Base-by-base conservation (phyloP, 2,797 vertebrate species). In the Muscicapa comitata region DNA sequence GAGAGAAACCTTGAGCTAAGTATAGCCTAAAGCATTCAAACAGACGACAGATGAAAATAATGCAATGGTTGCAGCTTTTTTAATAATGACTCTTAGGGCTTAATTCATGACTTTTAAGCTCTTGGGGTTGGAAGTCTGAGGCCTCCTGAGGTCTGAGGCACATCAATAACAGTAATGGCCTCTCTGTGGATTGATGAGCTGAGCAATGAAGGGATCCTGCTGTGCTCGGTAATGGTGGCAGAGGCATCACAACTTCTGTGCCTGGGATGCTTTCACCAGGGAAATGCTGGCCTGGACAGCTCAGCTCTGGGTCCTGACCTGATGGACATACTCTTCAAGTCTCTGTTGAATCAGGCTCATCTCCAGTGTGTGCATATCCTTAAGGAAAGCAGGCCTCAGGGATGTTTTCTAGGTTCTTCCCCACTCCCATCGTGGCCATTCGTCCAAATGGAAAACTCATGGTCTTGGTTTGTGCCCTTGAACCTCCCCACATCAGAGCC, bases 1-100 rank as follows among this genome's bases (percentile, higher is more conserved):
- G 90, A 85, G 86, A 89, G 55, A 91, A 95, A 94, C 83, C 88
- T 94, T 92, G 90, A 93, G 86, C 94, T 94, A 92, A 95, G 94
- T 95, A 92, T 95, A 94, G 77, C 95, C 93, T 87, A 47, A 76
- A 93, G 95, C 92, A 53, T 90, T 92, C 86, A 95, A 95, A 84
- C 90, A 95, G 90, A 85, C 17, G 17, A 80, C 55, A 88, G 93
- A 94, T 90, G 94, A 92, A 97, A 95, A 93, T 95, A 95, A 86
- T 86, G 83, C 90, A 50, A 43, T 77, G 78, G 86, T 68, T 89
- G 92, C 54, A 94, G 89, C 68, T 93, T 92, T 94, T 92, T 86
- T 75, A 95, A 91, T 94, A 95, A 95, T 91, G 81, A 86, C 85
- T 91, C 47, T 90, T 48, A 80, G 78, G 86, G 78, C 24, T 92